phyloP scores from a whole-genome alignment of 2,888 invertebrate species.

The Megaustenia siamemsis region DNA sequence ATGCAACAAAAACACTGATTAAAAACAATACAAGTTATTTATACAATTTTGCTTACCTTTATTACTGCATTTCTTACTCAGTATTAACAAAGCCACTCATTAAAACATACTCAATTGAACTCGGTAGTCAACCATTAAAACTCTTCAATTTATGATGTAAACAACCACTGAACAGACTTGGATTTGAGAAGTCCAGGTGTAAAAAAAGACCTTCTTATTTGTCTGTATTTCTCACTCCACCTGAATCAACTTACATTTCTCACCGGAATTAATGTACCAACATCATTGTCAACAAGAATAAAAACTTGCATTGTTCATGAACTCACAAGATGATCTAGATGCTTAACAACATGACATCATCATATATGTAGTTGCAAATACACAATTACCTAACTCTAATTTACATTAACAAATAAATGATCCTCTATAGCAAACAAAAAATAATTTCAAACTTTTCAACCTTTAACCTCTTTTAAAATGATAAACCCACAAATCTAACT shows the following conservation, averaged over 20 bases:
- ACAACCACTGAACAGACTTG: not conserved
- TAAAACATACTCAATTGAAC: not conserved
- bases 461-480: too few relatives aligned
- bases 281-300: slow-evolving; percentile 12
- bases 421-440: not conserved
- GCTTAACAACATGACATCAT: not conserved
- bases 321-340: slow-evolving; percentile 20
- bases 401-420: not conserved
- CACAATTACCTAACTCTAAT: not conserved
- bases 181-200: not conserved
- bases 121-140: not conserved
- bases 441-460: not conserved
- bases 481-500: too few relatives aligned
- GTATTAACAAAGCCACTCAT: slow-evolving; percentile 3
- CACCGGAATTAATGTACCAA: slow-evolving; percentile 11
- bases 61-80: slow-evolving; percentile 20
- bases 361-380: not conserved
- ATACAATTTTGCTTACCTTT: slow-evolving; percentile 26
- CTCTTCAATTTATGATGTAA: not conserved
- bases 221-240: not conserved
- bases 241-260: not conserved
- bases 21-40: not conserved
- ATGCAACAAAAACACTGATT: not conserved
- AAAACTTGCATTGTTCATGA: slow-evolving; percentile 1
- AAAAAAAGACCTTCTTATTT: not conserved